Conservation (phyloP, 2,888 invertebrate genomes). For the Lasioglossum zephyrum region DNA sequence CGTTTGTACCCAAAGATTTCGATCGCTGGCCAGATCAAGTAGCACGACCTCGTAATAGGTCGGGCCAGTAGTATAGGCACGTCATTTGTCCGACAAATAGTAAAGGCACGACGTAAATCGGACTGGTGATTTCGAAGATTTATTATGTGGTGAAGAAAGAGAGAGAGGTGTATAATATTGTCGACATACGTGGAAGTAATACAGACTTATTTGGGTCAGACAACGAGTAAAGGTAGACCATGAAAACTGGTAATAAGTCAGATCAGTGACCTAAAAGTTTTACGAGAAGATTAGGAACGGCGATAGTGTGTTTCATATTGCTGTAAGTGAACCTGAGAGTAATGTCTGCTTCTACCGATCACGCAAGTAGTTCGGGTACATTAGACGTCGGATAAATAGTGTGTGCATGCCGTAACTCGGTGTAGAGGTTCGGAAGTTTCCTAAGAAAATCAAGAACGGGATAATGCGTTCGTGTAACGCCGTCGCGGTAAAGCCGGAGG, state of each 20-base stretch:
- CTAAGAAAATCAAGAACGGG: not conserved
- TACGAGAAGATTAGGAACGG: not conserved
- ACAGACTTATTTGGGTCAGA: not conserved
- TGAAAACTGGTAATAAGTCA: constrained; percentile 2
- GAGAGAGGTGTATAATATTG: not conserved
- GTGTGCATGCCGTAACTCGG: not conserved
- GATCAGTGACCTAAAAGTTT: constrained; percentile 2
- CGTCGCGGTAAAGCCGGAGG: not conserved
- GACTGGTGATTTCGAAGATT: not conserved
- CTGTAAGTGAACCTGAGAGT: too few relatives aligned
- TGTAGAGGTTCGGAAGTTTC: not conserved
- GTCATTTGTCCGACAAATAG: not conserved
- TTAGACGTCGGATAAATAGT: not conserved
- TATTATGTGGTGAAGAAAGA: not conserved
- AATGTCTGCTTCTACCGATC: not conserved
- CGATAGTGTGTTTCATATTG: not conserved
- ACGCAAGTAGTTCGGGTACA: not conserved
- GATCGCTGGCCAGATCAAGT: too few relatives aligned
- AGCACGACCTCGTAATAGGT: not conserved
- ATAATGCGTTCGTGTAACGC: not conserved
- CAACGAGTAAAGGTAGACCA: not conserved
- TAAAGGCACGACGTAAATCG: not conserved
- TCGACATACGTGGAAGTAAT: not conserved
- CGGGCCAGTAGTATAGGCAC: not conserved
- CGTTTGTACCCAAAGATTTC: not conserved